Base-by-base conservation (phyloP, 2,797 vertebrate genomes). In the Yasuhikotakia modesta region DNA sequence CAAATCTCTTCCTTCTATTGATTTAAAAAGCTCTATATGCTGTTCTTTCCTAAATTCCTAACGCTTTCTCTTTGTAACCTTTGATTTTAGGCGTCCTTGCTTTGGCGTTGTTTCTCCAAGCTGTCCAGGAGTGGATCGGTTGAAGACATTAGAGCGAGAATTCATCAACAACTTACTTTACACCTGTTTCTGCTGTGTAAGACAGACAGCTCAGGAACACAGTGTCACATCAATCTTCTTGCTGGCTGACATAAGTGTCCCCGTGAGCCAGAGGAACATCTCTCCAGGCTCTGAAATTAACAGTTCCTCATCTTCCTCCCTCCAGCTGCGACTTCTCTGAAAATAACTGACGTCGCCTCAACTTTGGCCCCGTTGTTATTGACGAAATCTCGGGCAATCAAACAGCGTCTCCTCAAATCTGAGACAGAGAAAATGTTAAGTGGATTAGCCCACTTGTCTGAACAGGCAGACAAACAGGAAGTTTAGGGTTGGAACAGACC, bases 171-270 rank as follows among this genome's bases (percentile, higher is more conserved):
- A 83, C 86, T 85, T 88, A 82, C 87, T 88, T 89, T 87, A 90
- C 91, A 91, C 90, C 89, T 90, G 90, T 90, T 92, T 90, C 88
- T 88, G 85, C 88, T 83, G 87, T 85, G 85, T 88, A 87, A 88
- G 82, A 88, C 89, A 83, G 88, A 88, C 90, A 87, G 85, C 86
- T 86, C 79, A 85, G 81, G 85, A 86, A 67, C 80, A 79, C 24
- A 78, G 68, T 66, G 84, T 85, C 86, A 87, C 90, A 90, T 92
- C 88, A 82, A 85, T 90, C 90, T 86, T 79, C 3, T 14, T 22
- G 32, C 84, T 73, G 80, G 70, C 83, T 73, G 76, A 79, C 81
- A 79, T 83, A 84, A 89, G 85, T 87, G 86, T 84, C 87, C 87
- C 86, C 81, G 70, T 53, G 87, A 81, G 82, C 75, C 39, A 22